A percentile compares a stretch with the other conserved stretches of the same genome.
Conservation (phyloP, 1,140 invertebrate genomes). For the Zaprionus davidi region DNA sequence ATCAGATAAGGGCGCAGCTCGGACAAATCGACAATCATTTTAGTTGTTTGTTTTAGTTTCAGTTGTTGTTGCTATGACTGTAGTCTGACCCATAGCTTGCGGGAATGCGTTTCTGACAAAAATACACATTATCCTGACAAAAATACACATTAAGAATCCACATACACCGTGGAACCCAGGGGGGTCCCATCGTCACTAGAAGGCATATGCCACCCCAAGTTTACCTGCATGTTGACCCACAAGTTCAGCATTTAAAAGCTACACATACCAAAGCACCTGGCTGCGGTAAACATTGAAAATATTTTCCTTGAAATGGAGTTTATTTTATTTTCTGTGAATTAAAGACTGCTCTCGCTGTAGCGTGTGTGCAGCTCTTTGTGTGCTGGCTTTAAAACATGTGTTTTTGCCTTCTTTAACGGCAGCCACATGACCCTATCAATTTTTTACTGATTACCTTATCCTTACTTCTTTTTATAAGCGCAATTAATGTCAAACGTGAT, state of each 20-base stretch:
- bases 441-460: background rate
- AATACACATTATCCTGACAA: constrained; percentile 52
- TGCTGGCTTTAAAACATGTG: background rate
- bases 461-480: constrained; percentile 1
- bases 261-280: background rate
- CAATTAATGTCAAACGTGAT: background rate
- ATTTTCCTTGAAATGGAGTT: background rate
- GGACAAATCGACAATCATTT: constrained; percentile 65
- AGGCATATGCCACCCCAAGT: no score
- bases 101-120: constrained; percentile 3
- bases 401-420: background rate
- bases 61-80: background rate
- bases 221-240: no score
- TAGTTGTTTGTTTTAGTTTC: background rate
- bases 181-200: no score
- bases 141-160: background rate
- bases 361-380: background rate
- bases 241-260: constrained; percentile 9
- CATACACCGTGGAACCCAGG: no score
- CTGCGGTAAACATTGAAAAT: constrained; percentile 1
- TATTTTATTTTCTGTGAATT: background rate
- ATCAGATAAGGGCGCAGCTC: constrained; percentile 40
- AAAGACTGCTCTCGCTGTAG: background rate
- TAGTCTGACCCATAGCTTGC: background rate
- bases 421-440: background rate